Conservation (phyloP, 2,797 vertebrate species). For the Phoxinus dragarum region DNA sequence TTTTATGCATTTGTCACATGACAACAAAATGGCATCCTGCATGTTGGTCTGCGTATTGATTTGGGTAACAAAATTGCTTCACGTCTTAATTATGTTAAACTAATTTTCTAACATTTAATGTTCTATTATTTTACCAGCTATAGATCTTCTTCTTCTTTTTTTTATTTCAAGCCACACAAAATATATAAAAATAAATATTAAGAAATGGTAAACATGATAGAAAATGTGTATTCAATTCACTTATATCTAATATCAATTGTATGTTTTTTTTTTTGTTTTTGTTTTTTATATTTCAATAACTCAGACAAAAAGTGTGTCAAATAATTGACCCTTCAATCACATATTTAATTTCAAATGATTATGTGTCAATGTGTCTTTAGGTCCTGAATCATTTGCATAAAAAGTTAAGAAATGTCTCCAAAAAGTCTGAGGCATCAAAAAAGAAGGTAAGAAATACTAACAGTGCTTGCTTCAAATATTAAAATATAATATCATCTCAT, state of each 20-base stretch:
- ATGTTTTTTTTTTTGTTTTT: no score
- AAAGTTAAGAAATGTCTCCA: conserved; percentile 95
- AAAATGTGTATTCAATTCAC: neutral
- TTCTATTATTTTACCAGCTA: neutral
- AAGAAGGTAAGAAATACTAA: conserved; percentile 88
- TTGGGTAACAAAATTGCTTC: neutral
- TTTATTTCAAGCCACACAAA: neutral
- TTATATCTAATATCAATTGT: neutral
- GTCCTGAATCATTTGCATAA: conserved; percentile 97
- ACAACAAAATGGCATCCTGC: neutral
- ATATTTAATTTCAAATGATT: neutral
- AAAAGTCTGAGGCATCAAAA: conserved; percentile 98
- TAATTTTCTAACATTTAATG: neutral
- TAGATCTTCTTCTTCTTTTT: neutral
- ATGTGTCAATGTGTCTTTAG: conserved; percentile 75
- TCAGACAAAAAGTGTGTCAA: neutral
- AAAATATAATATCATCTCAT: no score
- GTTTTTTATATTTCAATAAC: neutral
- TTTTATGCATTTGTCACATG: neutral
- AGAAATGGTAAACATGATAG: neutral
- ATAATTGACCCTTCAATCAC: neutral
- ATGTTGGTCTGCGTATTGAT: neutral
- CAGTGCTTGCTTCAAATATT: neutral
- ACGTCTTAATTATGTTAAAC: neutral
- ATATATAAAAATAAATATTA: neutral